Evolutionary conservation across 1,140 invertebrate species (phyloP).

Genomic region (Drosophila saltans): DNA sequence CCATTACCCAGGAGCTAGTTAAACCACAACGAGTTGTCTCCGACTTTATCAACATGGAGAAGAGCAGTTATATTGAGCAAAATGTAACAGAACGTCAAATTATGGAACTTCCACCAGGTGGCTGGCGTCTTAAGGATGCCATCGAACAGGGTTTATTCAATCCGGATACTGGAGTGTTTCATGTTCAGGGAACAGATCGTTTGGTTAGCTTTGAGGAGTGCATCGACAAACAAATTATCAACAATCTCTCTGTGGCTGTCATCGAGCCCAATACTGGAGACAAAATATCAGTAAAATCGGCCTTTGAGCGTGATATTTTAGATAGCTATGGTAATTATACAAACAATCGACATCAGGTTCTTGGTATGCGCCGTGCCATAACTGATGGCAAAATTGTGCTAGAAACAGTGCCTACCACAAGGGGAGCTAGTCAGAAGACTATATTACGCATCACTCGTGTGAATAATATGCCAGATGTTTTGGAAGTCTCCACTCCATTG

Average conservation of each 20-base stretch:
- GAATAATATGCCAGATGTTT: conserved; percentile 86
- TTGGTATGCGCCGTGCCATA: conserved; percentile 92
- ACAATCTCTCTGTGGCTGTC: conserved; percentile 90
- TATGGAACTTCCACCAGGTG: conserved; percentile 90
- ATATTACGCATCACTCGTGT: conserved; percentile 72
- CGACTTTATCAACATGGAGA: conserved; percentile 84
- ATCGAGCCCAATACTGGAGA: conserved; percentile 89
- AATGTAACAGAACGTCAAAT: conserved; percentile 82
- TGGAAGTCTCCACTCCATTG: conserved; percentile 86
- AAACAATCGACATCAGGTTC: conserved; percentile 84
- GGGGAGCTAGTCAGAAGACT: conserved; percentile 81
- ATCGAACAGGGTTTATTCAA: conserved; percentile 91
- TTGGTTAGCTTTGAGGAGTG: conserved; percentile 94
- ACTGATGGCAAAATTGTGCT: conserved; percentile 87
- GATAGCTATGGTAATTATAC: conserved; percentile 91
- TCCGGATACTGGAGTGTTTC: conserved; percentile 91
- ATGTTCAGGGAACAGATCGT: conserved; percentile 93
- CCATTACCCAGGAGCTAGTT: conserved; percentile 75
- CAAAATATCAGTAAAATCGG: conserved; percentile 89
- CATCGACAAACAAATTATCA: conserved; percentile 92
- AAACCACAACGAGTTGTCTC: conserved; percentile 82
- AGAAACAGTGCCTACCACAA: conserved; percentile 81
- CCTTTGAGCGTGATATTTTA: conserved; percentile 90
- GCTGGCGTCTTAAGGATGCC: conserved; percentile 91
- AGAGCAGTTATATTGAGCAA: conserved; percentile 68